A percentile compares a stretch with the other conserved stretches of the same genome.
phyloP scores from a whole-genome alignment of 2,888 invertebrate species.

The Linnaemya tessellans region DNA sequence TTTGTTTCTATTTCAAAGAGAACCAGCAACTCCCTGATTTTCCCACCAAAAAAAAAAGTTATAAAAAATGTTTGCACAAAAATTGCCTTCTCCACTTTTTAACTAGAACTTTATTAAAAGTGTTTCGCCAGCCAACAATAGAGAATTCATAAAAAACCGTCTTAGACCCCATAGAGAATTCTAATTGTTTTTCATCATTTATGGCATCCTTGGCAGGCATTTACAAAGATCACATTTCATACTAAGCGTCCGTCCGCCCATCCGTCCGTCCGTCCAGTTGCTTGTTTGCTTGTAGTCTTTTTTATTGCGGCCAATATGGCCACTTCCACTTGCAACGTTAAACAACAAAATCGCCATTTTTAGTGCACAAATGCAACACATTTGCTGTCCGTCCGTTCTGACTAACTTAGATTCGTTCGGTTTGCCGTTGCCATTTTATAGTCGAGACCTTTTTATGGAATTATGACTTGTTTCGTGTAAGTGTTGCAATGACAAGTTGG shows the following conservation, averaged over 20 bases:
- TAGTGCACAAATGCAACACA: slow-evolving; percentile 51
- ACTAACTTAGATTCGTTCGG: slow-evolving; percentile 21
- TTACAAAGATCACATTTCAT: slow-evolving; percentile 69
- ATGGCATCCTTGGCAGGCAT: slow-evolving; percentile 67
- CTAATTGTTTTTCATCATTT: slow-evolving; percentile 73
- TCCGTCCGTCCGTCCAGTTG: background rate
- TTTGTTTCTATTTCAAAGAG: slow-evolving; percentile 11
- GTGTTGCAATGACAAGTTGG: slow-evolving; percentile 72
- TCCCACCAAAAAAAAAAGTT: slow-evolving; percentile 42
- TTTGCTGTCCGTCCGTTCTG: slow-evolving; percentile 16
- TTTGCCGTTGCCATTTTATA: slow-evolving; percentile 52
- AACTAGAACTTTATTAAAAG: background rate
- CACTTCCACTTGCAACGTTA: slow-evolving; percentile 65
- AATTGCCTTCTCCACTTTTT: slow-evolving; percentile 17
- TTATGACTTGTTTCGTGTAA: slow-evolving; percentile 70
- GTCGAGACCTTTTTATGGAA: slow-evolving; percentile 67
- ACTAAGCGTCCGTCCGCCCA: slow-evolving; percentile 16
- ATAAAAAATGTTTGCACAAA: slow-evolving; percentile 2
- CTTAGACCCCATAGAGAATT: slow-evolving; percentile 69
- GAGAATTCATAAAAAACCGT: slow-evolving; percentile 29
- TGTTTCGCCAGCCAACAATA: background rate
- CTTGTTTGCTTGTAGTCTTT: slow-evolving; percentile 6
- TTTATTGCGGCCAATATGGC: slow-evolving; percentile 64
- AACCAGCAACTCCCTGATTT: slow-evolving; percentile 31
- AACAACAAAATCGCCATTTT: slow-evolving; percentile 66